These are phyloP conservation scores for Nomada fucata DNA, from an alignment of 2,888 invertebrate species.

Conservation along the genomic window DNA sequence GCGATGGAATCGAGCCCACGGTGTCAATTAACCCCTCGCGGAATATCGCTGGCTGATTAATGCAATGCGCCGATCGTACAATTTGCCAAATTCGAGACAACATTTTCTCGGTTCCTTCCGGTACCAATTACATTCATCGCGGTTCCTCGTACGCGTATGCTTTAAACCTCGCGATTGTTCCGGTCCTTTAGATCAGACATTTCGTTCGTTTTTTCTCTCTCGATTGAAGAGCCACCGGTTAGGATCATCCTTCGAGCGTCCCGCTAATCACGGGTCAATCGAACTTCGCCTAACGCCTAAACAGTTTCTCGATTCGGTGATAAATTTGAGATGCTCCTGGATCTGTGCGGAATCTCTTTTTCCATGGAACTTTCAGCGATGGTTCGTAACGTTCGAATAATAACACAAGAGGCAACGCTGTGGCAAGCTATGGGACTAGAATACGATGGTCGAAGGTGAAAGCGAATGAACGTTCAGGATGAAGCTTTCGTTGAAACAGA, in stretches of 20 bases:
- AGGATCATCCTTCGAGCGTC: background rate
- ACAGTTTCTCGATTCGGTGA: background rate
- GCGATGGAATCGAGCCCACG: slow-evolving; percentile 11
- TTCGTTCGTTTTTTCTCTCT: background rate
- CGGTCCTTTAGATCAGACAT: background rate
- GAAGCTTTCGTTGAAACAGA: slow-evolving; percentile 14
- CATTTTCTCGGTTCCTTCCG: background rate
- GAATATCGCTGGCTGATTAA: slow-evolving; percentile 3
- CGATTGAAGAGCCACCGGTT: background rate
- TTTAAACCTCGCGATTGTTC: too few relatives aligned
- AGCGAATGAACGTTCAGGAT: slow-evolving; percentile 13
- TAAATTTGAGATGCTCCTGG: background rate
- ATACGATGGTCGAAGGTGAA: slow-evolving; percentile 14
- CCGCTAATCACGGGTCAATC: background rate
- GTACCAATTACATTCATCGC: background rate
- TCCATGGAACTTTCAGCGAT: background rate
- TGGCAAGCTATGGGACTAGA: slow-evolving; percentile 7
- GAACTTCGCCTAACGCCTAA: background rate
- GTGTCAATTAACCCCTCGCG: slow-evolving; percentile 1
- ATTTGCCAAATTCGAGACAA: too few relatives aligned
- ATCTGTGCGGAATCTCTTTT: too few relatives aligned
- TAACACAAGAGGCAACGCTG: background rate
- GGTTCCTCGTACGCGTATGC: too few relatives aligned
- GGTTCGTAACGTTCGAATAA: background rate
- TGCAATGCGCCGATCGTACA: too few relatives aligned